Evolutionary conservation across 1,140 invertebrate genomes (phyloP).

Genomic region (Papilio dardanus): DNA sequence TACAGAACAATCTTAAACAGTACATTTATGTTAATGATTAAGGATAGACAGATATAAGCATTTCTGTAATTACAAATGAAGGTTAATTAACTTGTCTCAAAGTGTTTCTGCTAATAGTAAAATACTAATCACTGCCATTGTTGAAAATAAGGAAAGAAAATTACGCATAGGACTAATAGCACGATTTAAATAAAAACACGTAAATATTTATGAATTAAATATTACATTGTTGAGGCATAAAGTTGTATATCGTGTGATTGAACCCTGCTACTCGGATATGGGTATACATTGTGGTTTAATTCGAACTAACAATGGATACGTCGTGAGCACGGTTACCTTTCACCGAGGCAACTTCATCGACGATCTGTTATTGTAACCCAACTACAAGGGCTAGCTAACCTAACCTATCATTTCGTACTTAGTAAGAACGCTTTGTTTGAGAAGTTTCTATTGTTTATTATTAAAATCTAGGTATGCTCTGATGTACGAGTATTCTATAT

Average conservation of each 20-base stretch:
- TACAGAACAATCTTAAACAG: conserved; percentile 5
- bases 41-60: conserved; percentile 15
- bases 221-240: neutral
- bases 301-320: conserved; percentile 49
- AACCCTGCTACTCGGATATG: conserved; percentile 34
- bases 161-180: neutral
- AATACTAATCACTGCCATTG: neutral
- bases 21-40: conserved; percentile 2
- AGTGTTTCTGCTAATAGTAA: neutral
- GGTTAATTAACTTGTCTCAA: conserved; percentile 19
- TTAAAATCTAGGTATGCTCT: neutral
- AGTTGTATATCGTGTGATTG: conserved; percentile 6
- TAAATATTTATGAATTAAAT: neutral
- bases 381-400: conserved; percentile 28
- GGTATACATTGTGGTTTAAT: conserved; percentile 41
- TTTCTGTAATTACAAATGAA: conserved; percentile 14
- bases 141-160: neutral
- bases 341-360: conserved; percentile 50
- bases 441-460: conserved; percentile 8
- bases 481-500: neutral
- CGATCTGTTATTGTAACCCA: conserved; percentile 33
- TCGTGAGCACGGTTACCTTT: conserved; percentile 58
- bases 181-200: no score
- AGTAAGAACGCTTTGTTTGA: neutral
- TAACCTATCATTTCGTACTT: conserved; percentile 28